Base-by-base conservation (phyloP, 2,888 invertebrate species). In the Bhutanitis thaidina region DNA sequence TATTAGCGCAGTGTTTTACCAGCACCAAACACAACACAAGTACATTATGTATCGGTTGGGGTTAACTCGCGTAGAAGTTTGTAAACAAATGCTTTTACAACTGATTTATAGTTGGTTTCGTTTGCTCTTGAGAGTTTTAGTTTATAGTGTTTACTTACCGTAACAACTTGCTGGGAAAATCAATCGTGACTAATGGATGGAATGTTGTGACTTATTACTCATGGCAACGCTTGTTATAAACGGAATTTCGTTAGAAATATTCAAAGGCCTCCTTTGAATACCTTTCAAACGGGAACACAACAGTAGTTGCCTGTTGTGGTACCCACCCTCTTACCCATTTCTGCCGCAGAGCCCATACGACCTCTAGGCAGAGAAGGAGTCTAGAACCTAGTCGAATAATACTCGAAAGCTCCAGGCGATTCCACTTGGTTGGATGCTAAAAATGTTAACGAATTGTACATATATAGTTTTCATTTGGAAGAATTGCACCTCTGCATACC, bases 11-110 rank as follows among this genome's bases (percentile, higher is more conserved):
- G 13, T 20, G n/a, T 14, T 45, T n/a, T 29, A 41, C 35, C 13
- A 35, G 35, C 15, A 29, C 13, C 25, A 12, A 46, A 32, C 13
- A 34, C 35, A 35, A 13, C 8, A 27, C 27, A 7, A 1, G 27
- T 27, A 9, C 25, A 14, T 36, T 38, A 34, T 12, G 35, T 43
- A 49, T 15, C 16, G 43, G 13, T 7, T 16, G 49, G 32, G 29
- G 13, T 20, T 50, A 27, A 44, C 39, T 35, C 13, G 12, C 4
- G 25, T 32, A 20, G 27, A 43, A 40, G 50, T 50, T 50, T 50
- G 39, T 44, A 50, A 50, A 50, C 44, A 50, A 45, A 44, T 50
- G 44, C 39, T 44, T 44, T 29, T 12, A 40, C 44, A 34, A 5
- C 29, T 45, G 50, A 50, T 50, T 50, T 50, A 50, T 39, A 29